Conservation (phyloP, 2,888 invertebrate genomes). For the Adineta ricciae region DNA sequence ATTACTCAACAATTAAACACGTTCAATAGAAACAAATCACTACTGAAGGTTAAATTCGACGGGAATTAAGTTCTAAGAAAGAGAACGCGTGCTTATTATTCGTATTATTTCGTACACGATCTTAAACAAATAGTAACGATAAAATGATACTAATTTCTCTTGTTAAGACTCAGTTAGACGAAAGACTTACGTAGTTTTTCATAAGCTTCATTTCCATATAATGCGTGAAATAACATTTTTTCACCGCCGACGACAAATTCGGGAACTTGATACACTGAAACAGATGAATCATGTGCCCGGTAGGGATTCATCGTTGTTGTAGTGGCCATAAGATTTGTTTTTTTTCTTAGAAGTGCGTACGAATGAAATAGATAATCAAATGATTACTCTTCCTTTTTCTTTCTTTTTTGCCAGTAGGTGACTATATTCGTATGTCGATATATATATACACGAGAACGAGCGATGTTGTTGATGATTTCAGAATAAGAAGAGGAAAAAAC, state of each 20-base stretch:
- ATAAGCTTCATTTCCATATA: constrained; percentile 19
- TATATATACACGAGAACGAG: not conserved
- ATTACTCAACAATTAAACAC: not conserved
- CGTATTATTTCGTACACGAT: not conserved
- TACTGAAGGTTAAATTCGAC: not conserved
- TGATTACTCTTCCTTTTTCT: not conserved
- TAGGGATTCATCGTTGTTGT: not conserved
- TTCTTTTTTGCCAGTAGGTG: not conserved
- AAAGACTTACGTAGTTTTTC: not conserved
- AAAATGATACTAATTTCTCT: not conserved
- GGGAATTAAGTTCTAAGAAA: not conserved
- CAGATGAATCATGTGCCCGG: not conserved
- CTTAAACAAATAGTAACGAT: not conserved
- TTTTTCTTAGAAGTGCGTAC: not conserved
- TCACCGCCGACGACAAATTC: not conserved
- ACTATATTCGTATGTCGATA: not conserved
- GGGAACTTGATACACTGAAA: not conserved
- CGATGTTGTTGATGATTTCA: constrained; percentile 9
- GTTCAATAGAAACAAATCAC: not conserved
- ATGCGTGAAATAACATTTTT: not conserved
- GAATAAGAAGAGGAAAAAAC: not conserved
- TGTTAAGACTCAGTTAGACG: not conserved
- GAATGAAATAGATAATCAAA: not conserved
- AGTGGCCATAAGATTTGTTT: not conserved
- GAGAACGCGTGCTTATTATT: not conserved